Conservation (phyloP, 2,888 invertebrate genomes). For the Heteropelma amictum region DNA sequence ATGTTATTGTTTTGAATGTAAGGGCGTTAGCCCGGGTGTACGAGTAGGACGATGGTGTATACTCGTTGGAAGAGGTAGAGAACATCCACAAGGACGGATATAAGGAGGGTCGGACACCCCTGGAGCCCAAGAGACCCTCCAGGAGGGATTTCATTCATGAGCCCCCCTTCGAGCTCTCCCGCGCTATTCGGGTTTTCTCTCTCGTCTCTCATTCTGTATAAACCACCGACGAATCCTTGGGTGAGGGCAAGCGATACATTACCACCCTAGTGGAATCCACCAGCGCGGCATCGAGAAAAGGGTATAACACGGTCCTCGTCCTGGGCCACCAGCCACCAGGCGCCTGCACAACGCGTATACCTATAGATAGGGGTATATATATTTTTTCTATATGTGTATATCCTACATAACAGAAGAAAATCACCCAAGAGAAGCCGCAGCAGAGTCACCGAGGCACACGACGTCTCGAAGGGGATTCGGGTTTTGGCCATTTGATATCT, state of each 20-base stretch:
- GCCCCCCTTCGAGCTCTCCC: constrained; percentile 61
- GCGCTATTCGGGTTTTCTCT: constrained; percentile 58
- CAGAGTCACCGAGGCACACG: constrained; percentile 64
- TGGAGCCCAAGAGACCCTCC: constrained; percentile 69
- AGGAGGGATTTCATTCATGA: constrained; percentile 77
- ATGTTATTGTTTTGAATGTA: constrained; percentile 73
- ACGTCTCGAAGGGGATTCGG: constrained; percentile 70
- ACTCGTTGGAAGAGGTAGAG: constrained; percentile 46
- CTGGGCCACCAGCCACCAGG: constrained; percentile 10
- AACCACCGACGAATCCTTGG: constrained; percentile 52
- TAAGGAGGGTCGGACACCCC: constrained; percentile 75
- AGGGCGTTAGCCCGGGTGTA: constrained; percentile 66
- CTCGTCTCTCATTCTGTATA: constrained; percentile 27
- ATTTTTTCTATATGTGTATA: background rate
- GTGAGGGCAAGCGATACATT: constrained; percentile 72
- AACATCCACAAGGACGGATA: constrained; percentile 62
- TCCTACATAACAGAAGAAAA: constrained; percentile 31
- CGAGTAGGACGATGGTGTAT: constrained; percentile 24
- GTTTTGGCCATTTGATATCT: constrained; percentile 77
- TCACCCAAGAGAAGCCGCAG: constrained; percentile 49
- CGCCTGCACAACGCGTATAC: constrained; percentile 13
- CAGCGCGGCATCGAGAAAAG: constrained; percentile 63
- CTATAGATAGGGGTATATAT: background rate
- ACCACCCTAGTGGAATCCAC: constrained; percentile 49
- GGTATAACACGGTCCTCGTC: constrained; percentile 60